These are phyloP conservation scores for Rhaphigaster nebulosa DNA, from an alignment of 2,888 invertebrate genomes.

Conservation along the genomic window DNA sequence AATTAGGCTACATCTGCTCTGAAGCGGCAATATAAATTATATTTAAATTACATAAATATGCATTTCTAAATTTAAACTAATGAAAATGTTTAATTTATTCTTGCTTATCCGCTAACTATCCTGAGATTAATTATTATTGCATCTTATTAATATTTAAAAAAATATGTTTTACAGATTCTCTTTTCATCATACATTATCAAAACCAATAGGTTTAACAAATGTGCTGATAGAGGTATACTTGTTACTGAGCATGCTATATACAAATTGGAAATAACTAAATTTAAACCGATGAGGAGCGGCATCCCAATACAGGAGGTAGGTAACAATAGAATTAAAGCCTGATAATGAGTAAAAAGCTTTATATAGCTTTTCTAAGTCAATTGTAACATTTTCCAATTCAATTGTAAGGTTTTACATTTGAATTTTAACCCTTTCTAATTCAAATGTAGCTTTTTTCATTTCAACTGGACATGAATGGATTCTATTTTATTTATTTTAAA, in stretches of 20 bases:
- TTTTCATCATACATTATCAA: conserved; percentile 80
- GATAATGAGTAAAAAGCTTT: too few relatives aligned
- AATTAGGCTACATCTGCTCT: too few relatives aligned
- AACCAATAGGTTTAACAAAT: conserved; percentile 81
- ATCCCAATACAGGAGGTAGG: conserved; percentile 82
- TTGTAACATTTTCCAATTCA: too few relatives aligned
- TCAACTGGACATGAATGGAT: too few relatives aligned
- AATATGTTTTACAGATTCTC: conserved; percentile 69
- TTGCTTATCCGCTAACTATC: conserved; percentile 65
- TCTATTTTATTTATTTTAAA: too few relatives aligned
- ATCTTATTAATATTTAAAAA: background rate
- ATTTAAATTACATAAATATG: background rate
- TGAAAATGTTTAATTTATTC: background rate
- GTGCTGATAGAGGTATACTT: conserved; percentile 89
- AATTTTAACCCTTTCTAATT: too few relatives aligned
- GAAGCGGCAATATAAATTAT: too few relatives aligned
- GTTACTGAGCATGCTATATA: conserved; percentile 88
- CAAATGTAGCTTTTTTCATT: too few relatives aligned
- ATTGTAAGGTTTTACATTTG: too few relatives aligned
- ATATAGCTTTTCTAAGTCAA: too few relatives aligned
- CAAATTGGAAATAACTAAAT: conserved; percentile 89
- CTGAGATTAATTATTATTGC: conserved; percentile 65
- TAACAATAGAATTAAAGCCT: conserved; percentile 61
- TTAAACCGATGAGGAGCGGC: conserved; percentile 89
- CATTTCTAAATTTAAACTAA: background rate